Base-by-base conservation (phyloP, 2,797 vertebrate species). In the Trachurus trachurus region DNA sequence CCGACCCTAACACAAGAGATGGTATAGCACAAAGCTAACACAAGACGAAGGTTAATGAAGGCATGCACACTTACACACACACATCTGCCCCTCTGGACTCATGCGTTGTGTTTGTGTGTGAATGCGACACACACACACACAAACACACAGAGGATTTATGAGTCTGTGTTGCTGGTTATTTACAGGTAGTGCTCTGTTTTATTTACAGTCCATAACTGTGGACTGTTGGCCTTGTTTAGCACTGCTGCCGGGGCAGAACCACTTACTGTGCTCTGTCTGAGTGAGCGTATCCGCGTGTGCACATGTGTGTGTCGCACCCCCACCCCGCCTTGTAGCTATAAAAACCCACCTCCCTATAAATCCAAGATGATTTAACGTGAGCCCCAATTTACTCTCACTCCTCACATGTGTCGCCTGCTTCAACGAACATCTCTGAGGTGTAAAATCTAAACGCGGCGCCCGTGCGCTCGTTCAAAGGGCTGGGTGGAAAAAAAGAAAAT, bases 161-260 rank as follows among this genome's bases (percentile, higher is more conserved):
- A 85, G 87, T 50, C 75, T 70, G 47, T 78, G 68, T 76, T 86
- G 80, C 58, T 68, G 84, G 83, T 91, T 92, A 92, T 93, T 93
- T 91, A 92, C 90, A 91, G 91, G 86, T 86, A 71, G 58, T 82
- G 84, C 80, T 90, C 72, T 75, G 90, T 87, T 91, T 87, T 91
- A 89, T 92, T 94, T 93, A 92, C 84, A 86, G 87, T 90, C 88
- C 86, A 87, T 92, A 90, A 91, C 82, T 79, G 72, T 1, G 22
- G 76, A 77, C 86, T 64, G 85, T 80, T 89, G 88, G 90, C 93
- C 90, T 93, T 90, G 89, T 94, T 92, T 82, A 86, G 81, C 75
- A 77, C 85, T 70, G 71, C 78, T 26, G 26, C 26, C 81, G 77
- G 76, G 81, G 77, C 81, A 77, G 78, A 91, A 87, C 82, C 82